Base-by-base conservation (phyloP, 2,797 vertebrate species). In the Rhinatrema bivittatum region DNA sequence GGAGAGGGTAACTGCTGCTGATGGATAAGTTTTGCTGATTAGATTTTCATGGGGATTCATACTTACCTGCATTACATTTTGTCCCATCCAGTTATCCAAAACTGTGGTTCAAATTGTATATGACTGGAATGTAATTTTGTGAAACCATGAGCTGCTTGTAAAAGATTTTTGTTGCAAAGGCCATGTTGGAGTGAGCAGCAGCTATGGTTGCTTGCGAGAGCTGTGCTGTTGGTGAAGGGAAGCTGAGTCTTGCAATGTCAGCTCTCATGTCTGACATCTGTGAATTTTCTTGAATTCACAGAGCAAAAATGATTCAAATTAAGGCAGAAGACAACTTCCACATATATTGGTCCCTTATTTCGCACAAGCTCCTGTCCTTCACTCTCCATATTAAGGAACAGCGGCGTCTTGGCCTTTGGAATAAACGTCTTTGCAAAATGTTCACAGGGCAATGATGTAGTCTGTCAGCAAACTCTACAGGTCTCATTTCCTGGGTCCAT, bases 401-500 rank as follows among this genome's bases (percentile, higher is more conserved):
- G 25, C 57, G 53, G 63, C 68, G 32, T 70, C 74, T 73, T 77
- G 76, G 70, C 76, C 79, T 81, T 73, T 34, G 31, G 75, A 80
- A 72, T 72, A 65, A 60, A 64, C 66, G 66, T 59, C 66, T 78
- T 51, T 53, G 69, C 65, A 72, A 58, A 72, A 63, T 42, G 46
- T 62, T 61, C 70, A 79, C 75, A 74, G 76, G 72, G 74, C 49
- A 50, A 59, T 35, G 62, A 78, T 82, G 82, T 76, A 87, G 77
- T 70, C 74, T 76, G 68, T 82, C 78, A 82, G 84, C 84, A 86
- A 82, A 80, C 82, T 94, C 91, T 91, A 90, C 84, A 91, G 87
- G 78, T 87, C 90, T 89, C 84, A 85, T 91, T 90, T 92, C 87
- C 91, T 91, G 91, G 75, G 81, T 85, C 94, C 91, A 89, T 88